Conservation (phyloP, 2,113 vertebrate species). For the Engystomops pustulosus region DNA sequence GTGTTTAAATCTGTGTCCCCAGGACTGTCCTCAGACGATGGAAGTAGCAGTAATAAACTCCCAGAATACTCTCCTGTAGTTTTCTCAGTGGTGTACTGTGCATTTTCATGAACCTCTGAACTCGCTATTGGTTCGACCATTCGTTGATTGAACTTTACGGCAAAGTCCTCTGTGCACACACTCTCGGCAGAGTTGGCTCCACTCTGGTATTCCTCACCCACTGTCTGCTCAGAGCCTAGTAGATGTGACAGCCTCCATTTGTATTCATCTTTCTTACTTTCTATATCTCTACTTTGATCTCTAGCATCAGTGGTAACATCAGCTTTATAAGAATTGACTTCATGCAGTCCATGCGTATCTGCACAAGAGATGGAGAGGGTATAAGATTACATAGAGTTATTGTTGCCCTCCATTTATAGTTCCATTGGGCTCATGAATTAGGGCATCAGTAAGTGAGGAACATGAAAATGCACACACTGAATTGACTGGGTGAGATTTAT, state of each 20-base stretch:
- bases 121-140: slow-evolving; percentile 67
- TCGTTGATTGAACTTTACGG: slow-evolving; percentile 69
- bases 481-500: no score
- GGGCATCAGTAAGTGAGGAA: not conserved
- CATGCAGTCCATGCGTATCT: slow-evolving; percentile 46
- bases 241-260: slow-evolving; percentile 70
- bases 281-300: slow-evolving; percentile 43
- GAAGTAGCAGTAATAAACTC: not conserved
- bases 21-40: accelerated
- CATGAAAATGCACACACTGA: not conserved
- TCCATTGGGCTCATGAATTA: not conserved
- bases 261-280: slow-evolving; percentile 68
- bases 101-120: not conserved
- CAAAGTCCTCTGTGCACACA: slow-evolving; percentile 79
- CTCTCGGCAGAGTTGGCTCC: slow-evolving; percentile 71
- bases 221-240: slow-evolving; percentile 60
- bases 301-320: not conserved
- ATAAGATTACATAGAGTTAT: slow-evolving; percentile 31
- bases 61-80: not conserved
- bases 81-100: not conserved
- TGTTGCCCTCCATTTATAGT: not conserved
- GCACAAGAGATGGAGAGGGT: slow-evolving; percentile 36
- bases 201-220: slow-evolving; percentile 19
- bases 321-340: not conserved
- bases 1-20: not conserved